A percentile compares a stretch with the other conserved stretches of the same genome.
phyloP scores from a whole-genome alignment of 2,113 vertebrate species.

The Nothoprocta pentlandii region DNA sequence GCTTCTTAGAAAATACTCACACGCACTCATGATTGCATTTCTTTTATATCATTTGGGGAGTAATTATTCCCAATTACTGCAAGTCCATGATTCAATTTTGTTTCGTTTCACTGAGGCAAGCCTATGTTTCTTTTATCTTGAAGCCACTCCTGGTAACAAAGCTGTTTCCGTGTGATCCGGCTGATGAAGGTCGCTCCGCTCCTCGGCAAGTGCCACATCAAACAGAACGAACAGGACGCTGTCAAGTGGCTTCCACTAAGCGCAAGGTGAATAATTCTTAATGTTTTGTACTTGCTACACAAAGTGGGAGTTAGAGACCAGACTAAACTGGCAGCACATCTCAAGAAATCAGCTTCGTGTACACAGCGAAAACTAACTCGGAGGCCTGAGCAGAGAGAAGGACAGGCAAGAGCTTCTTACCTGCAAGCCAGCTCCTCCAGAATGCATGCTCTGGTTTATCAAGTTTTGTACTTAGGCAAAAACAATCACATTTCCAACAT shows the following conservation, averaged over 20 bases:
- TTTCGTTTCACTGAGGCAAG: not conserved
- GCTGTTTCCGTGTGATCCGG: not conserved
- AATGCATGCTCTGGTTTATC: not conserved
- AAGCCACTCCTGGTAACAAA: not conserved
- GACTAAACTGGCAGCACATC: not conserved
- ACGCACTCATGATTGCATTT: not conserved
- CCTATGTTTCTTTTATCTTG: conserved; percentile 36
- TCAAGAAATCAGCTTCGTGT: not conserved
- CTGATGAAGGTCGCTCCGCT: conserved; percentile 45
- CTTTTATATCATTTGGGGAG: not conserved
- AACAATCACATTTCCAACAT: not conserved
- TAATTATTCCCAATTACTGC: not conserved
- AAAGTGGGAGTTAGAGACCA: conserved; percentile 29
- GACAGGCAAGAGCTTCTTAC: not conserved
- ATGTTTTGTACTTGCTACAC: not conserved
- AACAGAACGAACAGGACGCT: conserved; percentile 47
- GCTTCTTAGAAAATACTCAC: not conserved
- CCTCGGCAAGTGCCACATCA: conserved; percentile 54
- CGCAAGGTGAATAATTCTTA: conserved; percentile 24
- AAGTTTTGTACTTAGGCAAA: not conserved
- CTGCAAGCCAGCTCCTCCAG: not conserved
- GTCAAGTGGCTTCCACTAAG: conserved; percentile 35
- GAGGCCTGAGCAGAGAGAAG: not conserved
- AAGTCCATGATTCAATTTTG: not conserved
- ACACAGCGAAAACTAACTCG: not conserved